Base-by-base conservation (phyloP, 1,140 invertebrate genomes). In the Drosophila pruinosa region DNA sequence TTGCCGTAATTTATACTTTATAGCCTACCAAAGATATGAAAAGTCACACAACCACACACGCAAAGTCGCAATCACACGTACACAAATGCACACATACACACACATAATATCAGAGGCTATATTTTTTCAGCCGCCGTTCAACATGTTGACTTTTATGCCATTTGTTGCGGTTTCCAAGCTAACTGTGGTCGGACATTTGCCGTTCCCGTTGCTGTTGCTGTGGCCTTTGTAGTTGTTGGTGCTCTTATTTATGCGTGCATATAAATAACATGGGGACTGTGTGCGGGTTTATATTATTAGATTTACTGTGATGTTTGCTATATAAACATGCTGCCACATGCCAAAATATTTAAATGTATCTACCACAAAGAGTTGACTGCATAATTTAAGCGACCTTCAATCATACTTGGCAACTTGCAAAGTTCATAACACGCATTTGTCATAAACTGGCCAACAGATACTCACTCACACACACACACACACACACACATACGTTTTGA, bases 1-100 rank as follows among this genome's bases (percentile, higher is more conserved):
- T 88, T 78, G 78, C 75, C 61, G 82, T 89, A 88, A 88, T 89
- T 88, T 89, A 88, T 88, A 89, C 82, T 88, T 88, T 88, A 88
- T 88, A 88, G 82, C 82, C 72, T 68, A 63, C 59, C 59, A 72
- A n/a, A 88, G 82, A 88, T 88, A 88, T 88, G 83, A 88, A 88
- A 88, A 88, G 82, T 88, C 82, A 54, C 76, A 72, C 61, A 56
- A 34, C n/a, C 38, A 59, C 15, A 61, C 45, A 62, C 22, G 17
- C 45, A 43, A 15, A 14, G 48, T 34, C 39, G 28, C 57, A 45
- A 45, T 65, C 52, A 56, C 31, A 63, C 43, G 22, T 19, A 47
- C 53, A 61, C 19, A 64, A 5, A 52, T 39, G 53, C 39, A 24
- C 24, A 65, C 2, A 43, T 24, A 59, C 21, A 59, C 41, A 61